Evolutionary conservation across 2,888 invertebrate species (phyloP).

Genomic region (Rugalucina vietnamica): DNA sequence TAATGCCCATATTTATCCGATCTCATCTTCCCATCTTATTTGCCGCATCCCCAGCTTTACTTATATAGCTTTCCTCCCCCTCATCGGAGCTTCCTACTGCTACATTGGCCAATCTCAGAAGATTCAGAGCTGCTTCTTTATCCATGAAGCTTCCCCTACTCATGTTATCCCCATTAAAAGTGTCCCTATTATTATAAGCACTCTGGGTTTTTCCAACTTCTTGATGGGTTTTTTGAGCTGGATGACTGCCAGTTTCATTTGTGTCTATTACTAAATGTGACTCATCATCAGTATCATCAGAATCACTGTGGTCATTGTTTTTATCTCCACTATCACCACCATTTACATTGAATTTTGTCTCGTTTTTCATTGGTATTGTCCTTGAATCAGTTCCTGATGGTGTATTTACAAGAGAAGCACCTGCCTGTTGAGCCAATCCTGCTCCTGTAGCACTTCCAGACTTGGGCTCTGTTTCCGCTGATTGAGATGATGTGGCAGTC

Average conservation of each 20-base stretch:
- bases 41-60: not conserved
- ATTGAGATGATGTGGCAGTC: not conserved
- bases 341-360: constrained; percentile 8
- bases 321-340: constrained; percentile 8
- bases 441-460: constrained; percentile 4
- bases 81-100: constrained; percentile 33
- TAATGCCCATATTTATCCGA: not conserved
- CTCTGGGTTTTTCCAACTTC: not conserved
- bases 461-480: constrained; percentile 1
- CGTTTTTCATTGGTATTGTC: not conserved
- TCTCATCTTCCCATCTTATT: constrained; percentile 1
- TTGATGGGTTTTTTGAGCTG: not conserved
- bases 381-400: not conserved
- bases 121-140: constrained; percentile 71
- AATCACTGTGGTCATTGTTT: not conserved
- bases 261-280: not conserved
- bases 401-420: not conserved
- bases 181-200: not conserved
- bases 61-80: not conserved
- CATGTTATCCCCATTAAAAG: constrained; percentile 24
- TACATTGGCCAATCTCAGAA: constrained; percentile 69
- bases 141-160: constrained; percentile 54
- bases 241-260: not conserved
- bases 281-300: constrained; percentile 31
- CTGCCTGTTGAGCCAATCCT: not conserved